Base-by-base conservation (phyloP, 2,888 invertebrate species). In the Zaprionus obscuricornis region DNA sequence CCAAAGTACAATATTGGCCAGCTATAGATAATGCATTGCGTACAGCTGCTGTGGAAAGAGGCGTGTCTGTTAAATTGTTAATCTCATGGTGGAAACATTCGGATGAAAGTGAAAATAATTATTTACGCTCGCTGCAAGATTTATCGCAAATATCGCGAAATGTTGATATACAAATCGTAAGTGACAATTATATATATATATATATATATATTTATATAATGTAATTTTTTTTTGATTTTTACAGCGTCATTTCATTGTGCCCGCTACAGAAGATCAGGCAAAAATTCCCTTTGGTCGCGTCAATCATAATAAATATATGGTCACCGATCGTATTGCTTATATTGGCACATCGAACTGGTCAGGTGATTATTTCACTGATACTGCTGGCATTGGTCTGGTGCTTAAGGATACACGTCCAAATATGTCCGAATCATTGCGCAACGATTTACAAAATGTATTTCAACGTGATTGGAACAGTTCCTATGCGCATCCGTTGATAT, bases 251-350 rank as follows among this genome's bases (percentile, higher is more conserved):
- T 98, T 98, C 90, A 92, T 95, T 65, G 98, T 99, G 1, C 98
- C 98, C 0, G 92, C 93, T 0, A 94, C 94, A 17, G 92, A 93
- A 0, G 94, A 94, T 14, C 96, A 98, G 87, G 92, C 92, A 47
- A 93, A 94, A 87, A 98, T 99, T 70, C 98, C 98, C 0, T 97
- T 90, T 90, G 94, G 94, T 0, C 92, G 99, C 46, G 99, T 99
- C 0, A 99, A 98, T 91, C 99, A 99, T 90, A 98, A 98, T 91
- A 99, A 99, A 87, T 99, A 98, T 90, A 98, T 99, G 98, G 98
- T 99, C n/a, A 98, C 99, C 0, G 99, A 99, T 84, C 93, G 94
- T 27, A 92, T 94, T 0, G 98, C 97, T 0, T 98, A 97, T 91
- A 96, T 99, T 78, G 98, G 98, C 13, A 99, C 98, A 0, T 98